Conservation (phyloP, 2,888 invertebrate species). For the Dorcus parallelipipedus region DNA sequence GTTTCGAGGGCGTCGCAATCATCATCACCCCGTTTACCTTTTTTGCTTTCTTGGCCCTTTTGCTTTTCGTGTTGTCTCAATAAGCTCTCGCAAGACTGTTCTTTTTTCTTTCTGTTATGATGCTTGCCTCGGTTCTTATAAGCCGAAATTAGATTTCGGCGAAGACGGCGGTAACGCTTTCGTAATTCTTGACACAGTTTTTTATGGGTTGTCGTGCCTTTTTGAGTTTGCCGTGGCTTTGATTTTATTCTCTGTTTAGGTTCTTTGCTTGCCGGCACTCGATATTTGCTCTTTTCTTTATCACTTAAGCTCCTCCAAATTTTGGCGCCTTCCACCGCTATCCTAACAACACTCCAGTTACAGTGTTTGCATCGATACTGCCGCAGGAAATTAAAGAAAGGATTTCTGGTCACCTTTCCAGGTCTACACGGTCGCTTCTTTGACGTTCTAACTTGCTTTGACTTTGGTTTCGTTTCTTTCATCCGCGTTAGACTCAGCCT, state of each 20-base stretch:
- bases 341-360: conserved; percentile 32
- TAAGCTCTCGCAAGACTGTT: too few relatives aligned
- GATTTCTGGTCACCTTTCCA: conserved; percentile 27
- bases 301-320: conserved; percentile 34
- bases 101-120: too few relatives aligned
- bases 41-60: too few relatives aligned
- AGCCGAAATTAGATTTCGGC: too few relatives aligned
- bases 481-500: neutral
- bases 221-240: too few relatives aligned
- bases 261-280: conserved; percentile 24
- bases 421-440: conserved; percentile 1
- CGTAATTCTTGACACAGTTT: neutral
- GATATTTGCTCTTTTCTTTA: conserved; percentile 23
- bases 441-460: neutral
- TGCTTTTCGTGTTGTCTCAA: too few relatives aligned
- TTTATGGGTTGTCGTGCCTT: neutral
- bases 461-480: conserved; percentile 1
- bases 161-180: neutral
- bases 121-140: too few relatives aligned
- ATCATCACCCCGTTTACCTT: too few relatives aligned
- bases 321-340: conserved; percentile 39
- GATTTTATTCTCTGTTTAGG: conserved; percentile 17
- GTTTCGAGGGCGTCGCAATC: too few relatives aligned
- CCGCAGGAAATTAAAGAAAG: conserved; percentile 38
- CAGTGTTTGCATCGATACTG: conserved; percentile 33